A percentile compares a stretch with the other conserved stretches of the same genome.
phyloP scores from a whole-genome alignment of 2,113 vertebrate species.

The Prionailurus bengalensis region DNA sequence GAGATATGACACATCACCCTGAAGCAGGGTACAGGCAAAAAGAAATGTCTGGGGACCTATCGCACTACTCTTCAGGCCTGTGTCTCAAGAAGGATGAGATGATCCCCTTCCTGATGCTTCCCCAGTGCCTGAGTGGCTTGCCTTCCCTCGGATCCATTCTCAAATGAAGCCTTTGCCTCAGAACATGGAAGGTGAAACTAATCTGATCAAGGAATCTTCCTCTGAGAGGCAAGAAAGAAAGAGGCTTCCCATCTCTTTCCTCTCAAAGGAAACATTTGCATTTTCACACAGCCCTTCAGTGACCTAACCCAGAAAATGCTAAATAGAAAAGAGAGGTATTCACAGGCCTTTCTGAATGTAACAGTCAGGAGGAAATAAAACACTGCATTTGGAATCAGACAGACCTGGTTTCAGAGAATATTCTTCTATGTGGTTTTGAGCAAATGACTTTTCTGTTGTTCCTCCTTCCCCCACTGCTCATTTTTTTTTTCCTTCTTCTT shows the following conservation, averaged over 20 bases:
- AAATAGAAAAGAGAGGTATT: neutral
- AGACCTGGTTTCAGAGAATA: neutral
- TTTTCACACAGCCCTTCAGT: neutral
- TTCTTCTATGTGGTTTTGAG: neutral
- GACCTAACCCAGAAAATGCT: neutral
- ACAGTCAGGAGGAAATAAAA: conserved; percentile 21
- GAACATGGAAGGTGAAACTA: neutral
- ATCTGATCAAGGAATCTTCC: neutral
- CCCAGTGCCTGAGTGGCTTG: neutral
- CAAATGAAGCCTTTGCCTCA: neutral
- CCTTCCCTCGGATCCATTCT: neutral
- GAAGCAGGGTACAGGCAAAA: neutral
- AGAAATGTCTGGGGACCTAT: neutral
- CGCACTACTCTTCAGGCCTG: neutral
- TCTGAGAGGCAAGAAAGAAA: neutral
- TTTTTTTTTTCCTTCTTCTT: neutral
- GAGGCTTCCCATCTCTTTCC: neutral
- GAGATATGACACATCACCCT: neutral
- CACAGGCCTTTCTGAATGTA: neutral
- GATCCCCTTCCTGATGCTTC: accelerated
- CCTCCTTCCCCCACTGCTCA: neutral
- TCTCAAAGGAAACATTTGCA: neutral
- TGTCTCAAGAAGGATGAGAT: neutral
- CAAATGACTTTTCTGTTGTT: neutral
- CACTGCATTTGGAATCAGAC: neutral